These are phyloP conservation scores for Myxocyprinus asiaticus DNA, from an alignment of 2,113 vertebrate species.

Conservation along the genomic window DNA sequence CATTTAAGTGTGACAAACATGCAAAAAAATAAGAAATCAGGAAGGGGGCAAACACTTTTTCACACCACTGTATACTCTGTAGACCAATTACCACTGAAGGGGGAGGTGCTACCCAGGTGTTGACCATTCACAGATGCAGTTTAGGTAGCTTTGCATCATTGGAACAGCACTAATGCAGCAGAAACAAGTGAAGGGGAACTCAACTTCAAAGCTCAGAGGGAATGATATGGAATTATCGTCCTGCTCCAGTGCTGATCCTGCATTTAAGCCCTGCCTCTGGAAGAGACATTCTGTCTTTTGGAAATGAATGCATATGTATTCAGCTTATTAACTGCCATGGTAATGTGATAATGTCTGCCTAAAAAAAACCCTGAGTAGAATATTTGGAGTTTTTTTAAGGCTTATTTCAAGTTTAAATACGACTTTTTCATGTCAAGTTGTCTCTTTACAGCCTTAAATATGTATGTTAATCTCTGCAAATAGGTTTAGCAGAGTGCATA, in stretches of 20 bases:
- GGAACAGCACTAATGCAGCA: constrained; percentile 52
- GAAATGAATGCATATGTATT: constrained; percentile 52
- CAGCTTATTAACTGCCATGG: constrained; percentile 29
- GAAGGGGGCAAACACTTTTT: too few relatives aligned
- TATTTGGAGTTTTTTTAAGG: constrained; percentile 23
- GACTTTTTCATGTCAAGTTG: constrained; percentile 34
- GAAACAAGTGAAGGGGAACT: constrained; percentile 53
- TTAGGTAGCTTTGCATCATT: constrained; percentile 64
- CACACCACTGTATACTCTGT: too few relatives aligned
- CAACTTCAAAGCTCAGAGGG: constrained; percentile 55
- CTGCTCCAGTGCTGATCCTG: constrained; percentile 31
- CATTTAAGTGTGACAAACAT: too few relatives aligned
- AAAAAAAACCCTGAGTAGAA: constrained; percentile 28
- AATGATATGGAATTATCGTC: constrained; percentile 50
- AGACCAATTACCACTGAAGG: constrained; percentile 72
- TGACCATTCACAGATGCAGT: constrained; percentile 63
- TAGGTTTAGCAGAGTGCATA: constrained; percentile 34
- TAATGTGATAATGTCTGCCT: constrained; percentile 30
- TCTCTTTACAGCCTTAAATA: constrained; percentile 31
- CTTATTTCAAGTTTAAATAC: constrained; percentile 22
- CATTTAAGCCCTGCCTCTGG: constrained; percentile 30
- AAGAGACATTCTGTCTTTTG: not conserved
- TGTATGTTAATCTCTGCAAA: constrained; percentile 46
- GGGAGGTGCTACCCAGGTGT: constrained; percentile 68
- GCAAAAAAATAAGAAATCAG: too few relatives aligned